A percentile compares a stretch with the other conserved stretches of the same genome.
phyloP scores from a whole-genome alignment of 2,888 invertebrate genomes.

The Erebia epiphron region DNA sequence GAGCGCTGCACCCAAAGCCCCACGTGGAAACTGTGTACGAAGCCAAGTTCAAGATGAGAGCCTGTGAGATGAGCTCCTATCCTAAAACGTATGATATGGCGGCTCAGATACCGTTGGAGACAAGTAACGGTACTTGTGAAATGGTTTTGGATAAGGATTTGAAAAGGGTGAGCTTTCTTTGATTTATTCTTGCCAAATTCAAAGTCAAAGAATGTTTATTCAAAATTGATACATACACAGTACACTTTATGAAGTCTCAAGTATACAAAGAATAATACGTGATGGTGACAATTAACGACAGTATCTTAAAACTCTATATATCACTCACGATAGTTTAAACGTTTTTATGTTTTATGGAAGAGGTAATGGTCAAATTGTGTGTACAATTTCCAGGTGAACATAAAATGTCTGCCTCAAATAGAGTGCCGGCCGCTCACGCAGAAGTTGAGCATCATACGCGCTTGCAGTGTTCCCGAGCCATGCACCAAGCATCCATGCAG shows the following conservation, averaged over 20 bases:
- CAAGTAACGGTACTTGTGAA: conserved; percentile 45
- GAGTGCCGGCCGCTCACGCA: conserved; percentile 45
- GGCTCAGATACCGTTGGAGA: conserved; percentile 63
- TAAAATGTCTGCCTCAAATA: conserved; percentile 54
- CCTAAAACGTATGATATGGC: conserved; percentile 58
- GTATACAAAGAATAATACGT: no score
- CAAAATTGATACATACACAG: no score
- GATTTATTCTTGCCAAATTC: not conserved
- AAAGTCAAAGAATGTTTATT: no score
- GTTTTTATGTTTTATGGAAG: no score
- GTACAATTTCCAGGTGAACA: conserved; percentile 52
- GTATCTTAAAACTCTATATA: no score
- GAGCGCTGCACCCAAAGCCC: conserved; percentile 64
- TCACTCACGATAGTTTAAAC: no score
- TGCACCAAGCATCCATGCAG: conserved; percentile 67
- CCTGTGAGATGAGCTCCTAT: conserved; percentile 51
- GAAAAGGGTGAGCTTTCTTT: conserved; percentile 55
- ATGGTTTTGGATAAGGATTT: conserved; percentile 52
- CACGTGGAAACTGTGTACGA: conserved; percentile 61
- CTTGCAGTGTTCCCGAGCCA: conserved; percentile 55
- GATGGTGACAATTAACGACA: no score
- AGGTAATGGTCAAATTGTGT: not conserved
- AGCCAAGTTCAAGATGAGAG: conserved; percentile 59
- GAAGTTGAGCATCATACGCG: conserved; percentile 48
- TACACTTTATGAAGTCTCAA: no score